A percentile compares a stretch with the other conserved stretches of the same genome.
Evolutionary conservation across 53 echinoderm and acorn worm species (phyloP).

Genomic region (Arbacia lixula): DNA sequence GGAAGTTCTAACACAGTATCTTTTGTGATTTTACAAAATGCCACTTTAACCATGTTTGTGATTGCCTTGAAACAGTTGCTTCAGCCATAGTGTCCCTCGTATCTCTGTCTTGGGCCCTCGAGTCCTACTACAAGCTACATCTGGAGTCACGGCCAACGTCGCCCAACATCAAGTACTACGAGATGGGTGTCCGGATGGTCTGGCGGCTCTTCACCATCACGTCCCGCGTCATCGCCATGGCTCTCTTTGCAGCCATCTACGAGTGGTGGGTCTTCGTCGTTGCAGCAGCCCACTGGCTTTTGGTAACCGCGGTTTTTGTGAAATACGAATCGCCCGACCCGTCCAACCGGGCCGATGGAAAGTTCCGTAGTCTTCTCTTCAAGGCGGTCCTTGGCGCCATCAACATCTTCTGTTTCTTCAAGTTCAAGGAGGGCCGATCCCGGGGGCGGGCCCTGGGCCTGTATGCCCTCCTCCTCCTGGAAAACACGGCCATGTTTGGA

Average conservation of each 20-base stretch:
- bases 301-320: constrained; percentile 81
- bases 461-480: constrained; percentile 74
- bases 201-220: constrained; percentile 95
- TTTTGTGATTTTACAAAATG: too few species aligned
- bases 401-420: constrained; percentile 97
- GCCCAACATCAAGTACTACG: constrained; percentile 67
- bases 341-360: constrained; percentile 68
- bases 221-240: constrained; percentile 85
- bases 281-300: constrained; percentile 74
- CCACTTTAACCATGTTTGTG: too few species aligned
- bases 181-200: constrained; percentile 63
- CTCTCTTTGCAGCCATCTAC: constrained; percentile 82
- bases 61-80: too few species aligned
- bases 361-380: too few species aligned
- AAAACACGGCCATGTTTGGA: constrained; percentile 85
- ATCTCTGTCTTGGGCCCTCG: constrained; percentile 86
- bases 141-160: constrained; percentile 76
- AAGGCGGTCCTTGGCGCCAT: constrained; percentile 88
- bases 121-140: constrained; percentile 91
- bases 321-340: constrained; percentile 78
- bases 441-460: constrained; percentile 74
- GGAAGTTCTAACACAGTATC: too few species aligned
- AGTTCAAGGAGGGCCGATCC: constrained; percentile 93
- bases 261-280: constrained; percentile 82
- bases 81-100: constrained; percentile 81